These are phyloP conservation scores for Malthinus flaveolus DNA, from an alignment of 2,888 invertebrate genomes.

Conservation along the genomic window DNA sequence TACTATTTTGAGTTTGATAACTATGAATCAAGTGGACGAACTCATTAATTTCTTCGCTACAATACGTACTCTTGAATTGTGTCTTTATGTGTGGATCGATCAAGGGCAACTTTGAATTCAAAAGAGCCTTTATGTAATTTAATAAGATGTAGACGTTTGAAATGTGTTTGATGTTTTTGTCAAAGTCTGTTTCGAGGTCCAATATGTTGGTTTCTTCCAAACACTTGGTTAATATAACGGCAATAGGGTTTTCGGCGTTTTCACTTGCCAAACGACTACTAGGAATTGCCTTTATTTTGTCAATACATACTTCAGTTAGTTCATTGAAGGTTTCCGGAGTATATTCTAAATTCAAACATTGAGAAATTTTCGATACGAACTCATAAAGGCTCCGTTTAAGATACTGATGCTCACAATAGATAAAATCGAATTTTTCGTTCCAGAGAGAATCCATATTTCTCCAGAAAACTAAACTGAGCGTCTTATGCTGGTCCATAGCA, in stretches of 20 bases:
- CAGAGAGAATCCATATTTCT: constrained; percentile 62
- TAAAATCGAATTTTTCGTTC: constrained; percentile 52
- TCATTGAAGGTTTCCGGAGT: not conserved
- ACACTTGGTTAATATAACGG: constrained; percentile 31
- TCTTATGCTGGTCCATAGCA: constrained; percentile 57
- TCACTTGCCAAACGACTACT: not conserved
- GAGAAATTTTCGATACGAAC: constrained; percentile 8
- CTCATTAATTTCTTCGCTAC: constrained; percentile 68
- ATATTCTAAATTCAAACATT: not conserved
- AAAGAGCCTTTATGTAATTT: constrained; percentile 60
- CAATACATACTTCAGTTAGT: constrained; percentile 11
- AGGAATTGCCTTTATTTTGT: constrained; percentile 15
- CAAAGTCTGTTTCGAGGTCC: not conserved
- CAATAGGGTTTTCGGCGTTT: constrained; percentile 3
- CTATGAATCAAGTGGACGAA: constrained; percentile 61
- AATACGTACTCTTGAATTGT: constrained; percentile 70
- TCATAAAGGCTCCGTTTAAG: not conserved
- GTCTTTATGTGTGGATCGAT: constrained; percentile 86
- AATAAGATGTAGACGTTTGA: constrained; percentile 51
- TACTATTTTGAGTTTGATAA: constrained; percentile 59
- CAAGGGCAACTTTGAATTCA: constrained; percentile 66
- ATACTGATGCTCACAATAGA: constrained; percentile 23
- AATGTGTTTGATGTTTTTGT: constrained; percentile 33
- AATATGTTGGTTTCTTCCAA: constrained; percentile 20
- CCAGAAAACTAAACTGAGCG: constrained; percentile 63